These are phyloP conservation scores for Dione juno DNA, from an alignment of 2,888 invertebrate genomes.

Conservation along the genomic window DNA sequence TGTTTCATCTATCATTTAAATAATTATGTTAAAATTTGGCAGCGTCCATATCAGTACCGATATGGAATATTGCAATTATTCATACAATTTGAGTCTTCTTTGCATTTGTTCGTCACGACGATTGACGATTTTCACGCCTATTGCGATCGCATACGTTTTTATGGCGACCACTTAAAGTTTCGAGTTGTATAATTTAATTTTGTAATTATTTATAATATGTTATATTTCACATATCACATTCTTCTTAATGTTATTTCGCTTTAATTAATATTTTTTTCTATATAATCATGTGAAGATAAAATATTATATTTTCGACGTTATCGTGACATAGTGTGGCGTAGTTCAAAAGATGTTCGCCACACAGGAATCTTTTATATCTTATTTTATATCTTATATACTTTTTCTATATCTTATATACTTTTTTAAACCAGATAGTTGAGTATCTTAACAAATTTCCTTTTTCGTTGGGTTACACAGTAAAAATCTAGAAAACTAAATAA, in stretches of 20 bases:
- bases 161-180: not conserved
- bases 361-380: too few relatives aligned
- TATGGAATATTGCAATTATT: conserved; percentile 9
- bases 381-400: too few relatives aligned
- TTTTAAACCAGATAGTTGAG: too few relatives aligned
- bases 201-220: not conserved
- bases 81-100: not conserved
- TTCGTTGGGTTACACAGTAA: too few relatives aligned
- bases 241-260: too few relatives aligned
- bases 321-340: not conserved
- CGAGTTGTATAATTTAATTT: not conserved
- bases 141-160: conserved; percentile 16
- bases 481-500: too few relatives aligned
- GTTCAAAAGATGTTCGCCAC: too few relatives aligned
- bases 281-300: too few relatives aligned
- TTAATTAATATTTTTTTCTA: too few relatives aligned
- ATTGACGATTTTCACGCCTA: conserved; percentile 20
- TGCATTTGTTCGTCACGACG: conserved; percentile 18
- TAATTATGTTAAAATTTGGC: not conserved
- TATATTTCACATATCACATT: not conserved
- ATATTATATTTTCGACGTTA: not conserved
- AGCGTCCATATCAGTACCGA: conserved; percentile 17
- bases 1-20: too few relatives aligned
- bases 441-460: too few relatives aligned
- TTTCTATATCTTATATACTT: too few relatives aligned